A percentile compares a stretch with the other conserved stretches of the same genome.
Conservation (phyloP, 2,888 invertebrate species). For the Punctoribates punctum region DNA sequence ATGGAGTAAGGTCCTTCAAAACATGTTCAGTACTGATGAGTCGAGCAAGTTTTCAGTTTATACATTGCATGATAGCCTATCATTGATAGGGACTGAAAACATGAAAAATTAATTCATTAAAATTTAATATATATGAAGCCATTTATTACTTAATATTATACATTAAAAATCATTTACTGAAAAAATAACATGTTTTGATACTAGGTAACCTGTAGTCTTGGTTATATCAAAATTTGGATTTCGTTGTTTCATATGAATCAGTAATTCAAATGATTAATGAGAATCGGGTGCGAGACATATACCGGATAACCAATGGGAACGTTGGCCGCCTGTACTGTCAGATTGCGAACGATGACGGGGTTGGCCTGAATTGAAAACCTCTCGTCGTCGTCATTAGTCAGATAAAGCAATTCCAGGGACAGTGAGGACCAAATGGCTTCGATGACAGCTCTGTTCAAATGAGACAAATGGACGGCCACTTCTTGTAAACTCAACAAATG, state of each 20-base stretch:
- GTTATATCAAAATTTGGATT: no score
- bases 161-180: no score
- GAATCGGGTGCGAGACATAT: conserved; percentile 49
- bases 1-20: no score
- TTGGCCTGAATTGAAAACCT: conserved; percentile 57
- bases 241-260: background rate
- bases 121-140: no score
- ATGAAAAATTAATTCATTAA: no score
- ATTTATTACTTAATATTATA: no score
- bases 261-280: conserved; percentile 27
- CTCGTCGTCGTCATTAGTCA: conserved; percentile 59
- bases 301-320: conserved; percentile 57
- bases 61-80: no score
- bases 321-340: conserved; percentile 56
- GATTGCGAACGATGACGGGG: conserved; percentile 54
- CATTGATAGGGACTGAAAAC: no score
- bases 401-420: conserved; percentile 56
- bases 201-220: no score
- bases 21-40: no score
- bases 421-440: conserved; percentile 57
- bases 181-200: no score
- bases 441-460: conserved; percentile 54
- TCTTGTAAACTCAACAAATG: conserved; percentile 53
- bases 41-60: no score
- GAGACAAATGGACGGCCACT: conserved; percentile 53